Base-by-base conservation (phyloP, 1,140 invertebrate species). In the Archegozetes longisetosus region DNA sequence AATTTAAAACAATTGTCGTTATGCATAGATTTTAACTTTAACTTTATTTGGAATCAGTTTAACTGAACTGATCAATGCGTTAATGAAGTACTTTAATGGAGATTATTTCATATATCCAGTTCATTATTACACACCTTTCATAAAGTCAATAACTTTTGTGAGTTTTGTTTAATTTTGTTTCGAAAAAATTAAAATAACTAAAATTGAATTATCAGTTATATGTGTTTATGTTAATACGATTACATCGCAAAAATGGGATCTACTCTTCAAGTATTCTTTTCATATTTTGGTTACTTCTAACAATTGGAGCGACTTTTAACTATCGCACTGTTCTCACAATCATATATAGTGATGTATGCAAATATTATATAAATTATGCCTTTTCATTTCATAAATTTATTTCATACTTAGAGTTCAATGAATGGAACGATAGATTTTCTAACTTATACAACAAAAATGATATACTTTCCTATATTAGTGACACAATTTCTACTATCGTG, bases 401-500 rank as follows among this genome's bases (percentile, higher is more conserved):
- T n/a, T n/a, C n/a, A n/a, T n/a, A n/a, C n/a, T n/a, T n/a, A n/a
- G n/a, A n/a, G n/a, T n/a, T n/a, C n/a, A n/a, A n/a, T n/a, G n/a
- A n/a, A 63, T 86, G n/a, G n/a, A n/a, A n/a, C n/a, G n/a, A n/a
- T n/a, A n/a, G n/a, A n/a, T n/a, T n/a, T n/a, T n/a, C n/a, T n/a
- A n/a, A n/a, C n/a, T n/a, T n/a, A 84, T 70, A 72, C 82, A 64
- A 84, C 82, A 66, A 89, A 85, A 68, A 82, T 90, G 73, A 79
- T 89, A 62, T 89, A 85, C 69, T 92, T 83, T 74, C 79, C 83
- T 1, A 68, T 86, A 54, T 75, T 85, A 22, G 65, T 84, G 49
- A 63, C 81, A 22, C 78, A 88, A 74, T 79, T 90, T 53, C 59
- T 92, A 56, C 71, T 92, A 6, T 88, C 88, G 68, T 90, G 84